Evolutionary conservation across 2,888 invertebrate species (phyloP).

Genomic region (Lymantria dispar): DNA sequence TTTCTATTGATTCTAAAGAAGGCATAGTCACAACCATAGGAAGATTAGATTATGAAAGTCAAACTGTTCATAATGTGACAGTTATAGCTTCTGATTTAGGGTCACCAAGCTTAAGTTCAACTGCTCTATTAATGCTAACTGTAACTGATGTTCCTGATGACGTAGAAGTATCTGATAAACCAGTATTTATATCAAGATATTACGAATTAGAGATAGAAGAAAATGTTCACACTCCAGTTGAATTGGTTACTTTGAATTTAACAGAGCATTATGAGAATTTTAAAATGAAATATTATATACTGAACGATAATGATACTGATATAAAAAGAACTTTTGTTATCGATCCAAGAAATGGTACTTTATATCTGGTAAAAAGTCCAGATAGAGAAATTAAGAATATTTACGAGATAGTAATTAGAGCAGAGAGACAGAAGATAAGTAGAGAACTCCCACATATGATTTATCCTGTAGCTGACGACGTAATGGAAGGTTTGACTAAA

Average conservation of each 20-base stretch:
- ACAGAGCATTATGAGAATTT: slow-evolving; percentile 85
- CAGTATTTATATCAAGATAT: slow-evolving; percentile 85
- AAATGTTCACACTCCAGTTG: slow-evolving; percentile 89
- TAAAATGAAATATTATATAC: slow-evolving; percentile 85
- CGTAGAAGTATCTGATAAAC: slow-evolving; percentile 67
- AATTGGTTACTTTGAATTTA: slow-evolving; percentile 89
- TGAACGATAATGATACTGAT: slow-evolving; percentile 82
- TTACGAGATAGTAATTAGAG: slow-evolving; percentile 82
- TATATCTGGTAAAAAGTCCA: slow-evolving; percentile 87
- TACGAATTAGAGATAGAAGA: slow-evolving; percentile 93
- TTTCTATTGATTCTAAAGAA: slow-evolving; percentile 92
- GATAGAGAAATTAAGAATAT: slow-evolving; percentile 87
- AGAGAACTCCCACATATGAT: slow-evolving; percentile 88
- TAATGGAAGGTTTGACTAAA: slow-evolving; percentile 86
- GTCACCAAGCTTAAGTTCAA: slow-evolving; percentile 90
- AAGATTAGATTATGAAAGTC: slow-evolving; percentile 87
- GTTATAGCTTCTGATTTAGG: slow-evolving; percentile 93
- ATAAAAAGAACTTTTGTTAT: slow-evolving; percentile 86
- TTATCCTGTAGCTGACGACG: slow-evolving; percentile 89
- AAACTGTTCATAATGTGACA: slow-evolving; percentile 87
- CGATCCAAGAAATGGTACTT: slow-evolving; percentile 88
- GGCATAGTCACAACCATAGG: slow-evolving; percentile 90
- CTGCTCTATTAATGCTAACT: slow-evolving; percentile 86
- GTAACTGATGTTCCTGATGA: slow-evolving; percentile 86
- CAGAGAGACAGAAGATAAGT: slow-evolving; percentile 82